Percentiles rank a stretch among this genome's conserved stretches.
Conservation (phyloP, 1,140 invertebrate species). For the Periplaneta americana region DNA sequence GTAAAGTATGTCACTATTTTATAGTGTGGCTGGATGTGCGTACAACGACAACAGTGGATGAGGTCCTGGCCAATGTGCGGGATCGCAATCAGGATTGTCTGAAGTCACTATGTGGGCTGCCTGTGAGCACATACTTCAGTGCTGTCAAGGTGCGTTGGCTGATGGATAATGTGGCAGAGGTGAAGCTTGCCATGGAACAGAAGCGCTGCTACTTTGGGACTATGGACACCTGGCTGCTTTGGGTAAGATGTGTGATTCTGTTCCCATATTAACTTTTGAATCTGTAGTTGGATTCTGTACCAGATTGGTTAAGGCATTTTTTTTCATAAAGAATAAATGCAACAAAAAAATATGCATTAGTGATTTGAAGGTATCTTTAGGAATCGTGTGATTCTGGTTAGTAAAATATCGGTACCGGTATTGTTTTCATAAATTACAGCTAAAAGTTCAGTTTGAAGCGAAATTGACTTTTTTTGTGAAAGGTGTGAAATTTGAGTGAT, state of each 20-base stretch:
- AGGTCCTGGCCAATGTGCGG: constrained; percentile 65
- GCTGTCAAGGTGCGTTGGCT: constrained; percentile 90
- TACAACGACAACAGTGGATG: constrained; percentile 80
- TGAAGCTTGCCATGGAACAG: constrained; percentile 70
- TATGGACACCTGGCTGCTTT: constrained; percentile 94
- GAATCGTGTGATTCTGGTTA: too few relatives aligned
- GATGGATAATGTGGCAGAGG: constrained; percentile 77
- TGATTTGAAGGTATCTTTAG: too few relatives aligned
- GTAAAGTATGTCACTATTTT: too few relatives aligned
- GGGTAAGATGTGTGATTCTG: constrained; percentile 46
- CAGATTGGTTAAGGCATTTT: too few relatives aligned
- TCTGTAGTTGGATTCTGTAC: too few relatives aligned
- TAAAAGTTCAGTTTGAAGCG: too few relatives aligned
- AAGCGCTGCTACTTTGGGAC: constrained; percentile 86
- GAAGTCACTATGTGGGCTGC: constrained; percentile 80
- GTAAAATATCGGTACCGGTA: too few relatives aligned
- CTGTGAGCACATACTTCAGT: constrained; percentile 94
- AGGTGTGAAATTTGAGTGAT: too few relatives aligned
- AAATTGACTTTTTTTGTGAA: too few relatives aligned
- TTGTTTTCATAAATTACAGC: too few relatives aligned
- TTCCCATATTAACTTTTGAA: not conserved
- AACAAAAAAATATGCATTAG: too few relatives aligned
- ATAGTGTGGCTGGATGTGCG: constrained; percentile 81
- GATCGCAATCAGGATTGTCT: constrained; percentile 69
- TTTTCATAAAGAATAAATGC: too few relatives aligned